A percentile compares a stretch with the other conserved stretches of the same genome.
Conservation (phyloP, 35 echinoderm and acorn worm species). For the Eucidaris tribuloides region DNA sequence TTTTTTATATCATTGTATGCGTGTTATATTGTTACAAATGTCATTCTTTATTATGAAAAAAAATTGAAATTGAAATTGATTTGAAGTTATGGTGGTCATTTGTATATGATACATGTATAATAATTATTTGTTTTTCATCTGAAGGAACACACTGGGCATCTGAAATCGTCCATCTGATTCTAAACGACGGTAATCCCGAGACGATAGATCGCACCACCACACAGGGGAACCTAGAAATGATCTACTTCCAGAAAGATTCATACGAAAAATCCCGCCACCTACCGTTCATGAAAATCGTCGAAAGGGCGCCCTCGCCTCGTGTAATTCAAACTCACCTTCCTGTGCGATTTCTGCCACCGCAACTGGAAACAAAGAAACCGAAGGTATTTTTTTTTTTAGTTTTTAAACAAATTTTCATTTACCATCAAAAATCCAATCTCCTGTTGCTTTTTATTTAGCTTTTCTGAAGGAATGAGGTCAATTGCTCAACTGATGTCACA, state of each 20-base stretch:
- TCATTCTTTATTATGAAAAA: no score
- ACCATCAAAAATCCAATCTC: no score
- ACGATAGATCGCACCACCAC: constrained; percentile 25
- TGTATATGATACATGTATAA: no score
- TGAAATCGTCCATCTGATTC: constrained; percentile 30
- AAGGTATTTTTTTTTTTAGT: no score
- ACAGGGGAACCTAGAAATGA: constrained; percentile 1
- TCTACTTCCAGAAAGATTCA: constrained; percentile 18
- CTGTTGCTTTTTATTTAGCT: no score
- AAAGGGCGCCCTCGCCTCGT: neutral
- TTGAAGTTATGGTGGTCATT: no score
- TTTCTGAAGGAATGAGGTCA: no score
- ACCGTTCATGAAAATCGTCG: constrained; percentile 4
- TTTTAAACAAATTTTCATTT: no score
- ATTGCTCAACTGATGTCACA: no score
- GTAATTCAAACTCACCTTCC: constrained; percentile 7
- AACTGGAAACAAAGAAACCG: neutral
- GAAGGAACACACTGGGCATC: constrained; percentile 52
- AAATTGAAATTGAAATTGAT: no score
- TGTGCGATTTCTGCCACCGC: neutral
- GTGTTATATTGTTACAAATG: no score
- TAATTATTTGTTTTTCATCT: neutral
- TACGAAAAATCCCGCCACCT: constrained; percentile 12
- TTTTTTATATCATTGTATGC: no score
- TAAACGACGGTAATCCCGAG: constrained; percentile 8